Conservation (phyloP, 2,113 vertebrate species). For the Ursus arctos region DNA sequence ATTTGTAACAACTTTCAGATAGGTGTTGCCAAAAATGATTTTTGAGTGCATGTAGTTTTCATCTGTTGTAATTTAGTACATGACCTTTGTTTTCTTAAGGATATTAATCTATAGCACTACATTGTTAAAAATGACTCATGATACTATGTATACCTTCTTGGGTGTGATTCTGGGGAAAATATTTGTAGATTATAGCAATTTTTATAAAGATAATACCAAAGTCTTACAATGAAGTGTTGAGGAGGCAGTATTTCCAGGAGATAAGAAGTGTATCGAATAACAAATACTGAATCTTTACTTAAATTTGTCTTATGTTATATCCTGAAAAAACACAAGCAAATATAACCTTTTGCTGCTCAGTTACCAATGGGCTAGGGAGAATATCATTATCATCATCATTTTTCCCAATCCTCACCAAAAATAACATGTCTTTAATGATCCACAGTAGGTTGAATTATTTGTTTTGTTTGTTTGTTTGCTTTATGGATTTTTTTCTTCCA, state of each 20-base stretch:
- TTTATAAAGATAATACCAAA: not conserved
- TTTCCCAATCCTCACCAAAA: not conserved
- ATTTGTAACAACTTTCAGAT: conserved; percentile 78
- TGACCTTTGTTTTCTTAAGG: conserved; percentile 41
- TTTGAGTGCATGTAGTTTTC: conserved; percentile 64
- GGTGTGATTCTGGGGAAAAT: not conserved
- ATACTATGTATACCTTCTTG: not conserved
- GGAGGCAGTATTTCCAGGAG: not conserved
- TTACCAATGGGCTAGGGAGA: not conserved
- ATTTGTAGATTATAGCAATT: not conserved
- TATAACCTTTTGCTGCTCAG: not conserved
- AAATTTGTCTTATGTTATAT: not conserved
- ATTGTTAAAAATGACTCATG: not conserved
- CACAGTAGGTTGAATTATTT: not conserved
- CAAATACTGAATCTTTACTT: not conserved
- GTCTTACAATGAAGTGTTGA: not conserved
- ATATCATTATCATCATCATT: not conserved
- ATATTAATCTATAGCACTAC: not conserved
- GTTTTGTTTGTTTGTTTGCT: not conserved
- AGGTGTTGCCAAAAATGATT: conserved; percentile 64
- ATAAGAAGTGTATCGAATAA: not conserved
- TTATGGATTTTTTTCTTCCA: not conserved
- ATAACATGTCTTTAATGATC: not conserved
- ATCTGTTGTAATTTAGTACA: conserved; percentile 54
- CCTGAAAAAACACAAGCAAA: not conserved